These are phyloP conservation scores for Sinonovacula constricta DNA, from an alignment of 1,140 invertebrate species.

Conservation along the genomic window DNA sequence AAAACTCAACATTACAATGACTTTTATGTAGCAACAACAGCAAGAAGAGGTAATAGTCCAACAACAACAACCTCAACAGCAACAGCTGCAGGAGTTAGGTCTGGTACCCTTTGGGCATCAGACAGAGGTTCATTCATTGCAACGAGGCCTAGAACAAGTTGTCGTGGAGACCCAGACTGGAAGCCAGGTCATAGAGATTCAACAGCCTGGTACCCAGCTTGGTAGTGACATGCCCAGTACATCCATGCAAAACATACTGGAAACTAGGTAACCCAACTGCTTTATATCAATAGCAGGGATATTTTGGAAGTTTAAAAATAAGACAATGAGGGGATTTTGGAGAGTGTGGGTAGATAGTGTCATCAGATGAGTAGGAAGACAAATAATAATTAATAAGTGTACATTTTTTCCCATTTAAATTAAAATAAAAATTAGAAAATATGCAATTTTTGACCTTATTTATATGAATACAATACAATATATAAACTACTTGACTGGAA, in stretches of 20 bases:
- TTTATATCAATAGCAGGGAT: neutral
- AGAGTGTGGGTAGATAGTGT: neutral
- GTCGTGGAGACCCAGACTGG: neutral
- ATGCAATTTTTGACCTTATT: neutral
- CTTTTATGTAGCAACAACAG: too few species aligned
- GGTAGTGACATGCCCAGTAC: conserved; percentile 58
- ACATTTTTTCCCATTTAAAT: neutral
- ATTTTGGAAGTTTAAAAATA: neutral
- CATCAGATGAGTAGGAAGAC: neutral
- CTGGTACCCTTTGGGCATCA: neutral
- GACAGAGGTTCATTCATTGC: neutral
- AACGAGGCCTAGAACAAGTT: neutral
- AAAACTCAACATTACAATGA: too few species aligned
- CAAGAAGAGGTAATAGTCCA: too few species aligned
- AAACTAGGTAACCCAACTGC: conserved; percentile 61
- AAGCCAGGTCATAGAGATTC: conserved; percentile 5
- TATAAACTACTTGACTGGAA: too few species aligned
- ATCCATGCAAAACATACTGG: conserved; percentile 72
- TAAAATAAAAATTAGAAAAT: neutral
- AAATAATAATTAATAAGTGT: neutral
- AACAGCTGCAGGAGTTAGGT: neutral
- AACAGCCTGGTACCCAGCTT: neutral
- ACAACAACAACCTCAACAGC: neutral
- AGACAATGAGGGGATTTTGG: neutral
- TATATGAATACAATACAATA: neutral